Evolutionary conservation across 2,113 vertebrate species (phyloP), one percentile per base, ranked within the genome.

Genomic region (Prunella fulvescens): DNA sequence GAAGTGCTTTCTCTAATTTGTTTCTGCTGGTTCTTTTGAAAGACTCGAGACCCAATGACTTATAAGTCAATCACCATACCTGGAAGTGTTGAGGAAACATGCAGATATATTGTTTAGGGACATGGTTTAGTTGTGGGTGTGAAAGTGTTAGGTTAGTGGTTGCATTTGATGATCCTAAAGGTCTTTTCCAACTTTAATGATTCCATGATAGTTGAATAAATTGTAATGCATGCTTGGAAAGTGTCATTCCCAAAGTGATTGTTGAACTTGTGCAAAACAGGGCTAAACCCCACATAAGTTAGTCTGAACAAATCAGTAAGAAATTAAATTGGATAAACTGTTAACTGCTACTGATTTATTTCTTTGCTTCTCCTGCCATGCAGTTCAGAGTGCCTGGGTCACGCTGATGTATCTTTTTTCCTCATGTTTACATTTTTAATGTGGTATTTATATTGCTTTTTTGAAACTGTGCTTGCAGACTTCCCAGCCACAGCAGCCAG

Each of bases 391-490:
- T 69, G 19, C 24, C 48, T 57, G 57, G 35, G n/a, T 73, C 19
- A 35, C 2, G 5, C 17, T 47, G 19, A 62, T 10, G 3, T 48
- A 12, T 44, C 7, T 65, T 67, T 65, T 67, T 86, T 40, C 23
- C 31, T 82, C 24, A 14, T 0, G 0, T 48, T 65, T 31, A 29
- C 4, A 2, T 61, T 72, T 80, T 50, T 10, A 25, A 2, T 64
- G 50, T 25, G 37, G 26, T 60, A 35, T 77, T 82, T 48, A 13
- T 1, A 3, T 51, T 31, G 20, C 8, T 79, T 88, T 60, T 64
- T 39, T 53, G 44, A 51, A 72, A 12, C 4, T 8, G 7, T 44
- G 10, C 45, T 40, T 37, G 28, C 5, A 29, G 48, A 11, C 50
- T 60, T 82, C 35, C 31, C 11, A 65, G 40, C 2, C 6, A 3